Evolutionary conservation across 2,888 invertebrate species (phyloP).

Genomic region (Caenorhabditis uteleia): DNA sequence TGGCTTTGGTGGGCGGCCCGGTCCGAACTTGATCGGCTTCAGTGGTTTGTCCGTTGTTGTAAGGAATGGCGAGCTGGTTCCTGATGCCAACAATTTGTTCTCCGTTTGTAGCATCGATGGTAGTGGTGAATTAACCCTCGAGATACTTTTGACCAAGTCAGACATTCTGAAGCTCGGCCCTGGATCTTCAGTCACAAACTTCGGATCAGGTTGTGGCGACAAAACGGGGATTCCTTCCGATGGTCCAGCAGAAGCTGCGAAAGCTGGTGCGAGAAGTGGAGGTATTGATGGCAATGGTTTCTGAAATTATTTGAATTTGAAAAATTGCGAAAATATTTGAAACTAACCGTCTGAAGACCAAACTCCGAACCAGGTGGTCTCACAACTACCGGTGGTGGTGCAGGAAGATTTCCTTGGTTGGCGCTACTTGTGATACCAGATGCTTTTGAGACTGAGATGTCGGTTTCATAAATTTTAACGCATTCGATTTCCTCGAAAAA

Average conservation of each 20-base stretch:
- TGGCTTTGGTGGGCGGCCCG: slow-evolving; percentile 17
- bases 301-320: slow-evolving; percentile 1
- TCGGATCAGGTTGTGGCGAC: not conserved
- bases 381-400: not conserved
- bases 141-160: slow-evolving; percentile 17
- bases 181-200: slow-evolving; percentile 4
- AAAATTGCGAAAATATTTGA: not conserved
- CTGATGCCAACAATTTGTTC: too few relatives aligned
- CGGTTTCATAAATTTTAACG: not conserved
- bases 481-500: slow-evolving; percentile 18
- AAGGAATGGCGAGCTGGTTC: too few relatives aligned
- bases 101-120: too few relatives aligned
- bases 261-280: not conserved
- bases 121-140: not conserved
- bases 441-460: not conserved
- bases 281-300: slow-evolving; percentile 2
- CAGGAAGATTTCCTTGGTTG: not conserved
- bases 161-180: slow-evolving; percentile 18
- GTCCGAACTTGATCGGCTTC: slow-evolving; percentile 3
- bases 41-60: too few relatives aligned
- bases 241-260: not conserved
- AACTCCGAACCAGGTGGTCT: not conserved
- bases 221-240: not conserved
- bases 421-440: slow-evolving; percentile 3
- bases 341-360: not conserved